Conservation (phyloP, 1,140 invertebrate genomes). For the Epicauta chinensis region DNA sequence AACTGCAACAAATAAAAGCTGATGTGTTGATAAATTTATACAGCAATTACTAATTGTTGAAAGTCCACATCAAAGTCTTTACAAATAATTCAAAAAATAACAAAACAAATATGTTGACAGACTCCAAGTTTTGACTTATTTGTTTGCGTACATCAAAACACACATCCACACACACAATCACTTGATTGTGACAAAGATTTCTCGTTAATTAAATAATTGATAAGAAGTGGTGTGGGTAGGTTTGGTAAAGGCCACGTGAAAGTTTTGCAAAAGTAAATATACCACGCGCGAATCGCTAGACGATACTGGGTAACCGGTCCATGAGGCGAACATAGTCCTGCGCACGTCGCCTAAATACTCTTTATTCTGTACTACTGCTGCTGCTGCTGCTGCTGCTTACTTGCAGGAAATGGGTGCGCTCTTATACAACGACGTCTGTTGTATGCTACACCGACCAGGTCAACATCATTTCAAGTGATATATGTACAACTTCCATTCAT, state of each 20-base stretch:
- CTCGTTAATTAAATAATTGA: slow-evolving; percentile 8
- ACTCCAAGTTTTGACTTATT: no score
- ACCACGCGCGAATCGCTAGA: slow-evolving; percentile 13
- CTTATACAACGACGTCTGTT: slow-evolving; percentile 1
- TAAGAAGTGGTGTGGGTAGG: slow-evolving; percentile 3
- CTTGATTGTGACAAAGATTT: no score
- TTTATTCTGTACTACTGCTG: neutral
- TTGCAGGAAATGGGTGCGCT: neutral
- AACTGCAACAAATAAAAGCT: no score
- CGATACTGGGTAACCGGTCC: slow-evolving; percentile 12
- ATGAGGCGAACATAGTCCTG: slow-evolving; percentile 8
- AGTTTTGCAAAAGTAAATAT: slow-evolving; percentile 11
- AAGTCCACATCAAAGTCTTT: no score
- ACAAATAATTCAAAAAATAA: no score
- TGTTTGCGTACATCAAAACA: no score
- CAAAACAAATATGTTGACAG: no score
- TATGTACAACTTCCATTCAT: slow-evolving; percentile 13
- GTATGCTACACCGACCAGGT: slow-evolving; percentile 9
- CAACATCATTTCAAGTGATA: slow-evolving; percentile 11
- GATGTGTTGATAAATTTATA: no score
- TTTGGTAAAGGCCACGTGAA: slow-evolving; percentile 12
- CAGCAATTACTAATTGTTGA: no score
- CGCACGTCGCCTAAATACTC: slow-evolving; percentile 3
- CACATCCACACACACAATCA: no score
- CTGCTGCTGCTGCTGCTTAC: neutral